Percentiles rank a stretch among this genome's conserved stretches.
Conservation (phyloP, 2,888 invertebrate genomes). For the Pristionchus maxplancki region DNA sequence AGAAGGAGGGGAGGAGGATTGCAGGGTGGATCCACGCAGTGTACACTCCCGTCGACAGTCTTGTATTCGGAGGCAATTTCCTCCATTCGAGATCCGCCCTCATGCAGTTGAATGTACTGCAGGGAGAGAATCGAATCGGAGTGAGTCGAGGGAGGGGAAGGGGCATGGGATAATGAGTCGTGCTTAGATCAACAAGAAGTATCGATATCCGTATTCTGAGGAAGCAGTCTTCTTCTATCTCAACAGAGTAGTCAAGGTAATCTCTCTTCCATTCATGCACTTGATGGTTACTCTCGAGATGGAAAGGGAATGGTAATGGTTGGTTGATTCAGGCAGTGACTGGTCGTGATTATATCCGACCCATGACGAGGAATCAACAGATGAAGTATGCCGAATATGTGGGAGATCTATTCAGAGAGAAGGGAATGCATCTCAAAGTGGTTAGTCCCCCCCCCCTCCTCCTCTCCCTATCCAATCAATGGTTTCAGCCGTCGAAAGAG, state of each 20-base stretch:
- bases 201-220: slow-evolving; percentile 97
- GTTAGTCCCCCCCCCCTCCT: neutral
- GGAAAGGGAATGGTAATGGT: neutral
- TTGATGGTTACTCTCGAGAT: no score
- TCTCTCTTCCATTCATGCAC: no score
- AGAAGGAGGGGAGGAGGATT: slow-evolving; percentile 41
- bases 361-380: neutral
- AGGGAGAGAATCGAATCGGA: slow-evolving; percentile 94
- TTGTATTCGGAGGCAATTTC: slow-evolving; percentile 98
- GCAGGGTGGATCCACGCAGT: slow-evolving; percentile 97
- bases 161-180: neutral
- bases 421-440: slow-evolving; percentile 53
- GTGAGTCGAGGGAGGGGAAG: slow-evolving; percentile 79
- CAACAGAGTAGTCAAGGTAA: slow-evolving; percentile 62
- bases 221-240: slow-evolving; percentile 95
- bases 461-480: neutral
- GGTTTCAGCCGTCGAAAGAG: neutral
- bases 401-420: slow-evolving; percentile 58
- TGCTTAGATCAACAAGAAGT: slow-evolving; percentile 91
- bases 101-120: slow-evolving; percentile 94
- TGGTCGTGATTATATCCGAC: slow-evolving; percentile 19
- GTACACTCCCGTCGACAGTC: slow-evolving; percentile 93
- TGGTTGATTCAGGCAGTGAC: neutral
- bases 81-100: slow-evolving; percentile 95
- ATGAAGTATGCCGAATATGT: slow-evolving; percentile 55